Conservation (phyloP, 2,113 vertebrate genomes). For the Noctilio leporinus region DNA sequence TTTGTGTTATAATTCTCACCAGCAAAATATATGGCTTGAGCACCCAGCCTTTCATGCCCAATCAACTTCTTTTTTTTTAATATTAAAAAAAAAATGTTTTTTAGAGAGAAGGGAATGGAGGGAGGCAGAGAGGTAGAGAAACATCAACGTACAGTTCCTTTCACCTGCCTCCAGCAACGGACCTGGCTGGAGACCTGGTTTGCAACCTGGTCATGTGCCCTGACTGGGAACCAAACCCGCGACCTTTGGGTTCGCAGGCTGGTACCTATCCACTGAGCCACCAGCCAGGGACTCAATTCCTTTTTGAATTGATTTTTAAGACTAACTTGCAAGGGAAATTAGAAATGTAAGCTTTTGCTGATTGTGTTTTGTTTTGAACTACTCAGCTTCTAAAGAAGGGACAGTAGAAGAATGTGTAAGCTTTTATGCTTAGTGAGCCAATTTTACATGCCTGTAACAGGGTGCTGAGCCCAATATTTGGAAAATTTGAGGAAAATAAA, state of each 20-base stretch:
- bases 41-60: rapidly evolving
- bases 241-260: too few relatives aligned
- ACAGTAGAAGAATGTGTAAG: neutral
- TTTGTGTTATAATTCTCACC: rapidly evolving
- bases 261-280: too few relatives aligned
- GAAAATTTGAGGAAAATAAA: neutral
- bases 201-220: too few relatives aligned
- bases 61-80: neutral
- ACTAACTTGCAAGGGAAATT: neutral
- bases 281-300: too few relatives aligned
- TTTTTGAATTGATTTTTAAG: neutral
- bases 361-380: neutral
- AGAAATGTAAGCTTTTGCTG: neutral
- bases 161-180: too few relatives aligned
- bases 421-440: neutral
- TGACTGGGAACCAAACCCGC: too few relatives aligned
- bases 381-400: neutral
- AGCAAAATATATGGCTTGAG: neutral
- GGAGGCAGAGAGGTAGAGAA: too few relatives aligned
- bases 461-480: neutral
- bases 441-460: neutral
- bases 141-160: too few relatives aligned
- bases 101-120: too few relatives aligned
- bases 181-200: too few relatives aligned
- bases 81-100: too few relatives aligned